Evolutionary conservation across 2,888 invertebrate species (phyloP).

Genomic region (Sphaerophoria rueppellii): DNA sequence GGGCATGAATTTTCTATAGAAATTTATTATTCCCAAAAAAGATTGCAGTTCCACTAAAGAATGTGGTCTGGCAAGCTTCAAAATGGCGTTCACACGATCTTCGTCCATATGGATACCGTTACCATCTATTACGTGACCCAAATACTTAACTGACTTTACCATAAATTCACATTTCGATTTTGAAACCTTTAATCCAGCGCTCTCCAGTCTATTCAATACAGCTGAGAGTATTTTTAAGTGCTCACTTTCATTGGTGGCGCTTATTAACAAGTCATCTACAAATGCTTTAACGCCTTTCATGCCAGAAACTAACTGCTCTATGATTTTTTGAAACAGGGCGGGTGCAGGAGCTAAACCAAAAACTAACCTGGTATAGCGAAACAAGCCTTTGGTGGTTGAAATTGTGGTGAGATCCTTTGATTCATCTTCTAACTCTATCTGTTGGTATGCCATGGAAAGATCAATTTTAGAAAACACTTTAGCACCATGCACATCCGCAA

Average conservation of each 20-base stretch:
- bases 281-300: constrained; percentile 24
- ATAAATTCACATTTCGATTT: constrained; percentile 26
- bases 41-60: constrained; percentile 58
- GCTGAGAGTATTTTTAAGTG: constrained; percentile 74
- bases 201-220: constrained; percentile 69
- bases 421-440: constrained; percentile 76
- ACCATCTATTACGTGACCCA: constrained; percentile 76
- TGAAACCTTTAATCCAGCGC: constrained; percentile 74
- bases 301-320: constrained; percentile 38
- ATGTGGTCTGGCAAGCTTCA: constrained; percentile 37
- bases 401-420: constrained; percentile 74
- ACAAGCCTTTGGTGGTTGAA: constrained; percentile 72
- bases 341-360: constrained; percentile 78
- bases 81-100: constrained; percentile 53
- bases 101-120: constrained; percentile 75
- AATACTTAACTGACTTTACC: constrained; percentile 67
- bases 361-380: constrained; percentile 70
- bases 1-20: constrained; percentile 78
- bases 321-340: constrained; percentile 77
- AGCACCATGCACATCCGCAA: constrained; percentile 71
- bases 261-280: constrained; percentile 76
- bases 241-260: constrained; percentile 69
- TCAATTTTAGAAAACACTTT: constrained; percentile 78
- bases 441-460: constrained; percentile 77
- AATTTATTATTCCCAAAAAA: constrained; percentile 78